Evolutionary conservation across 2,888 invertebrate genomes (phyloP), one percentile per base, ranked within the genome.

Genomic region (Dyspetes luteomarginatus): DNA sequence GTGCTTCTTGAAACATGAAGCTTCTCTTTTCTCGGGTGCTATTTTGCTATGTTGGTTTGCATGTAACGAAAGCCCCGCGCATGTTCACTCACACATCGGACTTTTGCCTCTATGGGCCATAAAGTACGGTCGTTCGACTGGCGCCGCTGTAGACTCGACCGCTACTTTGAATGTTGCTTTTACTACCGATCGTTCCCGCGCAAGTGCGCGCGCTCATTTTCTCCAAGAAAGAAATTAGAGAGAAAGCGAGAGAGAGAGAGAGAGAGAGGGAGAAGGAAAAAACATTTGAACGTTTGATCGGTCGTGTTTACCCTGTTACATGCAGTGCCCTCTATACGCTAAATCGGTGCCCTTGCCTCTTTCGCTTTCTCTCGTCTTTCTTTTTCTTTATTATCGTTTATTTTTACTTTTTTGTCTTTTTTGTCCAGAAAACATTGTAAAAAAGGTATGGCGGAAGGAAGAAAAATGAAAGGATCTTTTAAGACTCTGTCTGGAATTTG

Each of bases 131-230:
- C 83, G 85, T 84, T 83, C 84, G 88, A 81, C 85, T 89, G 89
- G 89, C 88, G 89, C 89, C 89, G 73, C 64, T 3, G n/a, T 84
- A 84, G 83, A 68, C 67, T 62, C 80, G 68, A 81, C 62, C 85
- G 86, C 88, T 86, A 86, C 88, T 88, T 88, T 84, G 87, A 88
- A 88, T 87, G 87, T 85, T 86, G 85, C 88, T 86, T 88, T 89
- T 89, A 87, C 88, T 86, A 88, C 87, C 65, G 83, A 83, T 84
- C 65, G 52, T 75, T 85, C 56, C 72, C 69, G 55, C 69, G 65
- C 75, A 72, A 64, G 67, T 60, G 45, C 58, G 71, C 58, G 55
- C 81, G 56, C 74, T 76, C 79, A 75, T 73, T 64, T 67, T 71
- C 71, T 65, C 56, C 26, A 24, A 62, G 41, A 41, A 19, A 26